Evolutionary conservation across 2,113 vertebrate species (phyloP).

Genomic region (Lepus europaeus): DNA sequence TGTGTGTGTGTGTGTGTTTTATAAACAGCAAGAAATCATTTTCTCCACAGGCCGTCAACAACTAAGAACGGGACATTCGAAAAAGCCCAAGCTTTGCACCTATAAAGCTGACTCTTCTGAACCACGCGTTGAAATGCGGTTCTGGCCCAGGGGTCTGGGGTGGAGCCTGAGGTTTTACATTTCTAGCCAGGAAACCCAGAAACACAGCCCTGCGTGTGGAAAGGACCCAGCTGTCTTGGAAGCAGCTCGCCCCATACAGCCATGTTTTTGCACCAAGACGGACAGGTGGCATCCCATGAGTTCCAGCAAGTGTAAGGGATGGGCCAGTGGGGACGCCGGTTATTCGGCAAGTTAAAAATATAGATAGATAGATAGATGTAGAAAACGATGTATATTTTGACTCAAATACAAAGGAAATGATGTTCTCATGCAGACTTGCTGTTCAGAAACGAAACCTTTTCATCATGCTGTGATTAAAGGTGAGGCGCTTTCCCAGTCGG

Average conservation of each 20-base stretch:
- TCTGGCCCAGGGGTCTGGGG: background rate
- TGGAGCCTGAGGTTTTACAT: background rate
- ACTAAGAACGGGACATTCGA: background rate
- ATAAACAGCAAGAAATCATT: background rate
- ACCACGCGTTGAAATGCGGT: background rate
- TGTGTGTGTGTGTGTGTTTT: background rate
- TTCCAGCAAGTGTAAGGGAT: conserved; percentile 38
- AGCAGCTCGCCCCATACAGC: background rate
- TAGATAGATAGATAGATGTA: background rate
- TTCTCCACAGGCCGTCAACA: background rate
- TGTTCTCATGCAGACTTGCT: conserved; percentile 68
- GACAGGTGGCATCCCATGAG: conserved; percentile 47
- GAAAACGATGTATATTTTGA: conserved; percentile 57
- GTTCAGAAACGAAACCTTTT: conserved; percentile 85
- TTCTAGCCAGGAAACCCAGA: background rate
- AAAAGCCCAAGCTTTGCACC: background rate
- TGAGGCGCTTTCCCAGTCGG: conserved; percentile 82
- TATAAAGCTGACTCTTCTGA: background rate
- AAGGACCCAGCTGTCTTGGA: conserved; percentile 56
- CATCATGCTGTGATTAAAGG: conserved; percentile 89
- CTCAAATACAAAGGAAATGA: conserved; percentile 67
- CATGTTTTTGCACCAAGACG: conserved; percentile 66
- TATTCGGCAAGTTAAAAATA: background rate
- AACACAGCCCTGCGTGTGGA: background rate
- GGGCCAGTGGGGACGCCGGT: background rate